Base-by-base conservation (phyloP, 2,113 vertebrate species). In the Vireo altiloquus region DNA sequence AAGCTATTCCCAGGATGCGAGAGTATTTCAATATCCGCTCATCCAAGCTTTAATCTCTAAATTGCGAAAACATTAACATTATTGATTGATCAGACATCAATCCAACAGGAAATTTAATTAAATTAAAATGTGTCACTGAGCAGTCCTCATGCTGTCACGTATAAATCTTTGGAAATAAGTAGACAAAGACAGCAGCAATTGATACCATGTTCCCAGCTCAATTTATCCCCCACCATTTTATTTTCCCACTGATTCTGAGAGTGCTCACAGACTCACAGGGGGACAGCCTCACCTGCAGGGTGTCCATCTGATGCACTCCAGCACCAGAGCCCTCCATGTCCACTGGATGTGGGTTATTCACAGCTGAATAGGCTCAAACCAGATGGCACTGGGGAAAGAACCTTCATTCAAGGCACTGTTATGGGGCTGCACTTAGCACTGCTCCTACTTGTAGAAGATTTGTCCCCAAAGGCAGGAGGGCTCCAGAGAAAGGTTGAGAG, bases 51-150 rank as follows among this genome's bases (percentile, higher is more conserved):
- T 98, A 98, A 98, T 98, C 97, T 98, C 97, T 94, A 98, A 98
- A 98, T 98, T 98, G 98, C 98, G 97, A 98, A 98, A 98, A 98
- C 98, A 98, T 98, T 98, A 98, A 98, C 97, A 97, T 98, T 98
- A 98, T 98, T 98, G 98, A 98, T 98, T 98, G 98, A 98, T 98
- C 98, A 97, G 97, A 98, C 98, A 98, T 98, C 98, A 98, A 98
- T 98, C 98, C 97, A 97, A 98, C 95, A 98, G 97, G 95, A 98
- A 98, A 98, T 98, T 98, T 98, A 98, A 98, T 98, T 98, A 98
- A 98, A 98, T 98, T 98, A 98, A 98, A 98, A 98, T 98, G 98
- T 98, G 98, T 98, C 98, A 97, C 97, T 46, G 82, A 98, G 97
- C 97, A 97, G 96, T 97, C 96, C 95, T 93, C 90, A 91, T 96